Conservation (phyloP, 1,140 invertebrate species). For the Zaprionus tsacasi region DNA sequence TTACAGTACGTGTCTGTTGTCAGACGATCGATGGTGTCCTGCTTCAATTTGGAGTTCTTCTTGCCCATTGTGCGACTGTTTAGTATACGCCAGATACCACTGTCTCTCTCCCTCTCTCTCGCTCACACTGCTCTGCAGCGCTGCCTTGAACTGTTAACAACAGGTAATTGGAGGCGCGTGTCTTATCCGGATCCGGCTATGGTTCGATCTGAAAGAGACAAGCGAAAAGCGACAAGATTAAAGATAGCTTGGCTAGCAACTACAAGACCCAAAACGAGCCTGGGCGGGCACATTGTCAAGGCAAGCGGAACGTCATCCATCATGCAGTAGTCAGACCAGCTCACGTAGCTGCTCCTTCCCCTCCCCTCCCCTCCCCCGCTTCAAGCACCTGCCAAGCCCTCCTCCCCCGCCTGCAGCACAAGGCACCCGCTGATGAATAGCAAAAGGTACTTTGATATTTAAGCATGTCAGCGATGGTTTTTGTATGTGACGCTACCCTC, state of each 20-base stretch:
- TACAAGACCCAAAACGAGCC: constrained; percentile 7
- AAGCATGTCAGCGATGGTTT: constrained; percentile 66
- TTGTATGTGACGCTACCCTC: constrained; percentile 11
- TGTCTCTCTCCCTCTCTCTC: constrained; percentile 7
- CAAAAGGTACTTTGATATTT: constrained; percentile 75
- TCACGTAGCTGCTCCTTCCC: not conserved
- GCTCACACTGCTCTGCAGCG: not conserved
- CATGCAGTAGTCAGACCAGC: constrained; percentile 29
- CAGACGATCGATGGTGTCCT: constrained; percentile 94
- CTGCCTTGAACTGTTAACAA: constrained; percentile 41
- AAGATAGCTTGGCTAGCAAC: constrained; percentile 38
- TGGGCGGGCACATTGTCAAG: constrained; percentile 30
- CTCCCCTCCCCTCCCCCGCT: not conserved
- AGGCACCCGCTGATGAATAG: constrained; percentile 51
- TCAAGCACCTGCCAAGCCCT: constrained; percentile 28
- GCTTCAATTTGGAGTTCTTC: constrained; percentile 96
- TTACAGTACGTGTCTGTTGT: constrained; percentile 96
- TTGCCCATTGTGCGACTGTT: constrained; percentile 88
- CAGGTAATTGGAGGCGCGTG: constrained; percentile 68
- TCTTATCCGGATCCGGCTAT: constrained; percentile 59
- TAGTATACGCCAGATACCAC: constrained; percentile 3
- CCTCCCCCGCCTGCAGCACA: not conserved
- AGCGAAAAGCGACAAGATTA: constrained; percentile 53
- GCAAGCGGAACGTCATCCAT: constrained; percentile 31
- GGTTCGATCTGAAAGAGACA: constrained; percentile 66